Conservation (phyloP, 1,140 invertebrate genomes). For the Spodoptera litura region DNA sequence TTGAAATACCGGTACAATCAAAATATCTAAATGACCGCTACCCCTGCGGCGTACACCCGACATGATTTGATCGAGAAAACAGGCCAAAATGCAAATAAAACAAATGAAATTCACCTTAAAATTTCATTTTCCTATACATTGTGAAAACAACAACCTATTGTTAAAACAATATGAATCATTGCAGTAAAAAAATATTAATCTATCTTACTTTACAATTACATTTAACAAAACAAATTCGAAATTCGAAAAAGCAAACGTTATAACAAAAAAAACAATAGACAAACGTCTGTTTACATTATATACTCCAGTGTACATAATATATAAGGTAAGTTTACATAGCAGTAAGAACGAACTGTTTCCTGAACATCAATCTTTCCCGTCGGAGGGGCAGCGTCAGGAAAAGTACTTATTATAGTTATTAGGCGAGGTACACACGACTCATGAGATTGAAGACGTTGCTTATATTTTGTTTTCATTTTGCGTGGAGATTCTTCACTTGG, state of each 20-base stretch:
- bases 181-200: too few relatives aligned
- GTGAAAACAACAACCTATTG: not conserved
- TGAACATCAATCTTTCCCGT: conserved; percentile 44
- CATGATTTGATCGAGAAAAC: not conserved
- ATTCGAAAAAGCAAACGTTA: too few relatives aligned
- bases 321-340: conserved; percentile 11
- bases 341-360: conserved; percentile 9
- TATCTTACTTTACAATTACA: too few relatives aligned
- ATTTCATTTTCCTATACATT: not conserved
- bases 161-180: too few relatives aligned
- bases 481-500: too few relatives aligned
- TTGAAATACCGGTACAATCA: not conserved
- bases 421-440: conserved; percentile 24
- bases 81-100: not conserved
- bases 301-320: conserved; percentile 3
- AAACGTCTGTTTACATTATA: too few relatives aligned
- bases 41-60: not conserved
- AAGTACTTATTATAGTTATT: conserved; percentile 50
- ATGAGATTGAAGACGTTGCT: conserved; percentile 1
- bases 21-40: conserved; percentile 5
- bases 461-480: too few relatives aligned
- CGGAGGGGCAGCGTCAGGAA: conserved; percentile 1
- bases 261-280: too few relatives aligned
- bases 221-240: too few relatives aligned
- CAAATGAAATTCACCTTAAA: not conserved